Conservation (phyloP, 2,113 vertebrate genomes). For the Symphodus melops region DNA sequence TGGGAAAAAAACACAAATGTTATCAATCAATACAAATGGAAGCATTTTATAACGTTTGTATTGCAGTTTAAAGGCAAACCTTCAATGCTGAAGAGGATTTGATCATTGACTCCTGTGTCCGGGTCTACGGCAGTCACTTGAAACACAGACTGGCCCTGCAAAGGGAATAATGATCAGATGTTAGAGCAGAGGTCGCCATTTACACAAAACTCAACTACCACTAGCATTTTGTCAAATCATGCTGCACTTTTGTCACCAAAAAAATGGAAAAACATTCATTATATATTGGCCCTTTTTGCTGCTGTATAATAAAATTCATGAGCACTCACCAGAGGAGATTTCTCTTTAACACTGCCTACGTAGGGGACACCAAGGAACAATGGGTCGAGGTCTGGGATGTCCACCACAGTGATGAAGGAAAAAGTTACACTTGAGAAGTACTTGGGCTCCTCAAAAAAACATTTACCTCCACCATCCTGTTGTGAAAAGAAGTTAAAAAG, state of each 20-base stretch:
- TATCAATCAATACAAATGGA: neutral
- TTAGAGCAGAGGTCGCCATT: neutral
- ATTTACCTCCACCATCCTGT: slow-evolving; percentile 82
- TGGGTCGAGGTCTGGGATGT: slow-evolving; percentile 86
- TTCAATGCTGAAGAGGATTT: slow-evolving; percentile 80
- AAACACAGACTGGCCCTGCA: slow-evolving; percentile 77
- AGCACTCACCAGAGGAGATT: slow-evolving; percentile 70
- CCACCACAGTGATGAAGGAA: slow-evolving; percentile 82
- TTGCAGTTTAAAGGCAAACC: slow-evolving; percentile 67
- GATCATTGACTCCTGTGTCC: slow-evolving; percentile 84
- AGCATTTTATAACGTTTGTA: no score
- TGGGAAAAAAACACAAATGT: neutral
- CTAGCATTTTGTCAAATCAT: no score
- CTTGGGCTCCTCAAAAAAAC: fast-evolving
- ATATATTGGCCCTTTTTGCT: no score
- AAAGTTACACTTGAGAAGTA: slow-evolving; percentile 52
- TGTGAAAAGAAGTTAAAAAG: neutral
- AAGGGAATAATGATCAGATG: neutral
- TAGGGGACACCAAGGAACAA: slow-evolving; percentile 83
- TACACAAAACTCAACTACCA: neutral
- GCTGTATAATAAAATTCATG: neutral
- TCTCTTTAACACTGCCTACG: slow-evolving; percentile 73
- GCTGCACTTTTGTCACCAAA: no score
- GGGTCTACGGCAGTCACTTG: slow-evolving; percentile 83
- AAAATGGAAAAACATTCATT: no score